Evolutionary conservation across 2,797 vertebrate species (phyloP).

Genomic region (Toxotes lorentzi): DNA sequence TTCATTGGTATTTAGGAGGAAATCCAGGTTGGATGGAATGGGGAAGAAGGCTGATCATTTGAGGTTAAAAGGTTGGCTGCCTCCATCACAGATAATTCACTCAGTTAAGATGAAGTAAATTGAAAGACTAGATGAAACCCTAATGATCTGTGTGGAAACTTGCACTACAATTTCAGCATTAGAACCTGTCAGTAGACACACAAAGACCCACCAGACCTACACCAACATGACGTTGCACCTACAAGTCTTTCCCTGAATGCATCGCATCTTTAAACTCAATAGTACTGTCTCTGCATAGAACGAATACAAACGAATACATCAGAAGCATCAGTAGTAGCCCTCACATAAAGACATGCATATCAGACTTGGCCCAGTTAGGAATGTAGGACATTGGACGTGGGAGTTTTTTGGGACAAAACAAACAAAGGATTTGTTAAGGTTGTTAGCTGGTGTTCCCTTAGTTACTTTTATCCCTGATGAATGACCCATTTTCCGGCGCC

Average conservation of each 20-base stretch:
- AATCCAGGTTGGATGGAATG: neutral
- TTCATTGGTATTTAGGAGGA: neutral
- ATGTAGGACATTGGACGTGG: constrained; percentile 4
- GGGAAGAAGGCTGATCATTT: neutral
- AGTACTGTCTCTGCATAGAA: neutral
- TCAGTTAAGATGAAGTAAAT: constrained; percentile 28
- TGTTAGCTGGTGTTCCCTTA: constrained; percentile 22
- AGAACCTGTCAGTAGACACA: neutral
- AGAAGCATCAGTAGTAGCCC: neutral
- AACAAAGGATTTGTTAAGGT: constrained; percentile 24
- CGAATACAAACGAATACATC: neutral
- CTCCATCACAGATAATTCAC: constrained; percentile 36
- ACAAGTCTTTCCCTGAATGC: neutral
- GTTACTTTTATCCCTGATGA: constrained; percentile 15
- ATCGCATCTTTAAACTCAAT: neutral
- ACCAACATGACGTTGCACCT: neutral
- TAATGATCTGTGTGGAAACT: constrained; percentile 24
- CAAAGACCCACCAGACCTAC: neutral
- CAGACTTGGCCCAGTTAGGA: constrained; percentile 17
- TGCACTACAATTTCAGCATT: neutral
- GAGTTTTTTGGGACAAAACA: constrained; percentile 21
- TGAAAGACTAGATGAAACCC: constrained; percentile 26
- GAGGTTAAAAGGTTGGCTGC: constrained; percentile 21
- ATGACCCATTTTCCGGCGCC: constrained; percentile 20
- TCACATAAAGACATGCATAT: constrained; percentile 1